phyloP scores from a whole-genome alignment of 1,140 invertebrate genomes.

The Oedothorax gibbosus region DNA sequence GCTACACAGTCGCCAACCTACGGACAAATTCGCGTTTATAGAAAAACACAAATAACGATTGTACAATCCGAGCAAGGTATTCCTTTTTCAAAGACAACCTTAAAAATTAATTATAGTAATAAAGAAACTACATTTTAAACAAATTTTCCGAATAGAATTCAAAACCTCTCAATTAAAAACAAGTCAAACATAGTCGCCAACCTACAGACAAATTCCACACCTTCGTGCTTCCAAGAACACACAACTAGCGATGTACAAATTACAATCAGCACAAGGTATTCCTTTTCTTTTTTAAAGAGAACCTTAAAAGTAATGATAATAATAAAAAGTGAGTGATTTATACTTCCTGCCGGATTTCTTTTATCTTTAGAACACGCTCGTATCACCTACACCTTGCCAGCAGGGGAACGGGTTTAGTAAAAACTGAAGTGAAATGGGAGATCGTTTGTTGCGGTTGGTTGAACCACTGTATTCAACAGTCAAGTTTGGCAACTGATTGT shows the following conservation, averaged over 20 bases:
- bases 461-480: background rate
- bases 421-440: conserved; percentile 41
- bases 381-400: conserved; percentile 1
- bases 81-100: conserved; percentile 14
- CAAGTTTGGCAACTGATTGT: background rate
- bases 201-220: too few relatives aligned
- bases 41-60: background rate
- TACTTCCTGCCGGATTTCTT: conserved; percentile 53
- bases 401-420: conserved; percentile 30
- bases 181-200: too few relatives aligned
- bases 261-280: conserved; percentile 20
- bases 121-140: too few relatives aligned
- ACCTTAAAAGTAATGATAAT: conserved; percentile 23
- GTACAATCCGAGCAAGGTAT: conserved; percentile 13
- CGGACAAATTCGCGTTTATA: too few relatives aligned
- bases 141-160: too few relatives aligned
- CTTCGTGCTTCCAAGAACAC: background rate
- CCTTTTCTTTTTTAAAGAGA: conserved; percentile 5
- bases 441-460: conserved; percentile 38
- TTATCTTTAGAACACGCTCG: background rate
- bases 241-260: background rate
- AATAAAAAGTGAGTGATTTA: conserved; percentile 34
- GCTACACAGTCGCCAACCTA: too few relatives aligned
- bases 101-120: too few relatives aligned
- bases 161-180: too few relatives aligned